Evolutionary conservation across 1,140 invertebrate species (phyloP), one percentile per base, ranked within the genome.

Genomic region (Aphaenogaster floridana): DNA sequence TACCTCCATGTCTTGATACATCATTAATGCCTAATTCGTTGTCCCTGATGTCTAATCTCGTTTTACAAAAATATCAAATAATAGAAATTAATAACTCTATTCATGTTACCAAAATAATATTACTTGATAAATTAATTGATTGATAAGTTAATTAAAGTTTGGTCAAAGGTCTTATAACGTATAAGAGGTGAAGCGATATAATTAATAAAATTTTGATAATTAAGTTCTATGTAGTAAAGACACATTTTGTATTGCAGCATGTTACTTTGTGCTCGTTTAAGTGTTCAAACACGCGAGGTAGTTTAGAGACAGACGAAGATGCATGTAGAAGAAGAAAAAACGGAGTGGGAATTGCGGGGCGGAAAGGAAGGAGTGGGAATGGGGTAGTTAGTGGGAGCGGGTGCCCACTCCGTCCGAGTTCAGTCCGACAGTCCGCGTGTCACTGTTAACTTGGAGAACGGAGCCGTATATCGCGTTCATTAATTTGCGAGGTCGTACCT

Each of bases 381-480:
- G 57, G 84, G 77, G 74, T 57, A 52, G 80, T 64, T 66, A 39
- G 68, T 45, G n/a, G 72, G 76, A 80, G 69, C 34, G 66, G 80
- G 21, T 78, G 61, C 57, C 63, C 74, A 39, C 91, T 89, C 79
- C 91, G 91, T 91, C 71, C 84, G 74, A 66, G 54, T 84, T 84
- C 74, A 90, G 87, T 72, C 77, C 79, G 89, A 87, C 90, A 92
- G 93, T 93, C 92, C 93, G 93, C 92, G 93, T 94, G 93, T 93
- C 91, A 91, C 92, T 91, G 85, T 88, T 86, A 90, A 86, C 80
- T 64, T 74, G 89, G 88, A 86, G 89, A 91, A 86, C 86, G 88
- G 69, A 86, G 78, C 36, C 76, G 86, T 81, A 57, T 74, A 34
- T 34, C 57, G 42, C 76, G 52, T 64, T 66, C 17, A 34, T 21